phyloP scores from a whole-genome alignment of 2,888 invertebrate species.

The Troides oblongomaculatus region DNA sequence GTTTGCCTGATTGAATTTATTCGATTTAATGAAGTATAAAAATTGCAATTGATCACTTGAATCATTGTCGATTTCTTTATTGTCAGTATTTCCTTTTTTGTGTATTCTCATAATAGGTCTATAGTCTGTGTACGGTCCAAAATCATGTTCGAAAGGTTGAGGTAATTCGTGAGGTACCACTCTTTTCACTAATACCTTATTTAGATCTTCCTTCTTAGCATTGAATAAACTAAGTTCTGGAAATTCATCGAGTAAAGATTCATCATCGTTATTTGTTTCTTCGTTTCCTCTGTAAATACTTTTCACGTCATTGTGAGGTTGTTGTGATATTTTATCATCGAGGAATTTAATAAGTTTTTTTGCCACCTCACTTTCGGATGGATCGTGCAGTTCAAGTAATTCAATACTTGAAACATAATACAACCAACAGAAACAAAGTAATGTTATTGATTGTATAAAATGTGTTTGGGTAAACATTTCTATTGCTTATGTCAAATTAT shows the following conservation, averaged over 20 bases:
- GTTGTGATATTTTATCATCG: slow-evolving; percentile 2
- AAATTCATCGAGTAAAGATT: neutral
- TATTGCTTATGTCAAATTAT: neutral
- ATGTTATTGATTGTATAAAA: neutral
- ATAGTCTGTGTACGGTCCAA: slow-evolving; percentile 2
- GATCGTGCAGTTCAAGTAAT: slow-evolving; percentile 14
- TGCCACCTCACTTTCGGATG: slow-evolving; percentile 9
- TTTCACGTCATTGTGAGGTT: neutral
- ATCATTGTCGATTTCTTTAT: neutral
- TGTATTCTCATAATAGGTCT: slow-evolving; percentile 20
- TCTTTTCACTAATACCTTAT: slow-evolving; percentile 11
- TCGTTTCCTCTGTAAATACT: neutral
- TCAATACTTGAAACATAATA: slow-evolving; percentile 2
- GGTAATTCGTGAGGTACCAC: slow-evolving; percentile 4
- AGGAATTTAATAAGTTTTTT: slow-evolving; percentile 17
- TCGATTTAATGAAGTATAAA: slow-evolving; percentile 4
- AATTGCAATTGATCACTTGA: slow-evolving; percentile 2
- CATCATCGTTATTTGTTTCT: neutral
- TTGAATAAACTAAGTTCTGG: neutral
- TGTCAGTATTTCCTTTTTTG: neutral
- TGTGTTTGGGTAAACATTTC: slow-evolving; percentile 14
- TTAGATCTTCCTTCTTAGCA: neutral
- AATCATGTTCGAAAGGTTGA: neutral
- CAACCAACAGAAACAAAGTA: neutral
- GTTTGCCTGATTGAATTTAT: neutral